Percentiles rank a stretch among this genome's conserved stretches.
phyloP scores from a whole-genome alignment of 2,113 vertebrate genomes.

The Peromyscus maniculatus region DNA sequence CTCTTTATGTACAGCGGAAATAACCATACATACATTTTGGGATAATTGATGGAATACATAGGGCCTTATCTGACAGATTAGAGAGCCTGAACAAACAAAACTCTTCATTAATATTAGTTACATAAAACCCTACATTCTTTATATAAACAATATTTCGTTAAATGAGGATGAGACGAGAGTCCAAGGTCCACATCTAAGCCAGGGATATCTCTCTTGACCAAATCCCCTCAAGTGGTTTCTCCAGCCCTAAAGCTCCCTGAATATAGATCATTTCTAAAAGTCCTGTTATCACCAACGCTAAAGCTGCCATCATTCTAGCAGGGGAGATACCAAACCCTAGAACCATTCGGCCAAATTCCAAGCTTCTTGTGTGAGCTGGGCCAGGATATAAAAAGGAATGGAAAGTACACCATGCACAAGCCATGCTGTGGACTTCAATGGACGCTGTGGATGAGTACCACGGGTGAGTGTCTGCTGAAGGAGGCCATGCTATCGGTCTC shows the following conservation, averaged over 20 bases:
- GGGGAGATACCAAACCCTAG: neutral
- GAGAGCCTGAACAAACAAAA: neutral
- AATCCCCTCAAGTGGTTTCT: neutral
- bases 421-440: accelerated
- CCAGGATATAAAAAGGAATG: neutral
- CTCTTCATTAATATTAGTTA: neutral
- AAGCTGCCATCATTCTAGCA: neutral
- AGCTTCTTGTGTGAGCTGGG: neutral
- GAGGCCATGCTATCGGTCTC: neutral
- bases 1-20: neutral
- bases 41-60: accelerated
- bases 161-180: neutral
- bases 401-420: accelerated
- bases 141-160: neutral
- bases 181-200: accelerated
- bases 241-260: neutral
- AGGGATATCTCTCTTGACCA: neutral
- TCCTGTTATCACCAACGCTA: neutral
- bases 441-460: accelerated
- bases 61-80: neutral
- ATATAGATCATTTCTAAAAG: neutral
- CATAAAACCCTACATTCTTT: neutral
- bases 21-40: neutral
- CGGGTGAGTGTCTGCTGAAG: accelerated
- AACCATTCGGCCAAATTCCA: neutral